Conservation (phyloP, 2,797 vertebrate genomes). For the Coregonus sp. region DNA sequence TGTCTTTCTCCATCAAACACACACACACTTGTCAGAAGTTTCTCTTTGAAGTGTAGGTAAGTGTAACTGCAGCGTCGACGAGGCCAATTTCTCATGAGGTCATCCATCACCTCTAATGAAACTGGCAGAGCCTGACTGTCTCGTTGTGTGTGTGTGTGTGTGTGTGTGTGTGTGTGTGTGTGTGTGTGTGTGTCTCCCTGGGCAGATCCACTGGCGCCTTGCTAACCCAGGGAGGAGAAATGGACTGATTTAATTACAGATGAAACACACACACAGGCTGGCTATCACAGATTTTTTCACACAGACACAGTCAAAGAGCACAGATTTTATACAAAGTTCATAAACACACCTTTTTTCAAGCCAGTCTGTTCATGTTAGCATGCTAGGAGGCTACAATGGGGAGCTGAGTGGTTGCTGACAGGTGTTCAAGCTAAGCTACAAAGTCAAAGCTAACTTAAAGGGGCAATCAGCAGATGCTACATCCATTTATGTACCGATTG, state of each 20-base stretch:
- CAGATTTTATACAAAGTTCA: background rate
- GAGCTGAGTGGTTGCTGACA: background rate
- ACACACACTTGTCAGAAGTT: conserved; percentile 27
- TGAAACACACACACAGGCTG: conserved; percentile 19
- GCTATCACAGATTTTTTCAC: background rate
- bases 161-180: too few relatives aligned
- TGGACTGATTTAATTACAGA: conserved; percentile 69
- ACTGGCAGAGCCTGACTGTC: conserved; percentile 67
- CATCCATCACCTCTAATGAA: conserved; percentile 76
- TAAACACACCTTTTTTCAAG: conserved; percentile 30
- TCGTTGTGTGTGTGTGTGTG: too few relatives aligned
- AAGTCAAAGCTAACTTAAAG: background rate
- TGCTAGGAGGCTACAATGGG: conserved; percentile 5
- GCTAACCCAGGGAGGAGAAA: conserved; percentile 71
- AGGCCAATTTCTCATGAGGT: conserved; percentile 61
- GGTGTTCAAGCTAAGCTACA: background rate
- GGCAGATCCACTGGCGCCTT: conserved; percentile 66
- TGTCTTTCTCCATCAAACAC: conserved; percentile 27
- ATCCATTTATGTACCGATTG: too few relatives aligned
- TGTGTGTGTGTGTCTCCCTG: conserved; percentile 53
- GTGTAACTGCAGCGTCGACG: conserved; percentile 48
- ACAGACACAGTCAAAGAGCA: background rate
- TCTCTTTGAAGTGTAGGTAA: conserved; percentile 66
- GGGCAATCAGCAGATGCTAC: too few relatives aligned
- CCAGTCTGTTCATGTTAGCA: conserved; percentile 22